Conservation (phyloP, 2,113 vertebrate genomes). For the Bos javanicus region DNA sequence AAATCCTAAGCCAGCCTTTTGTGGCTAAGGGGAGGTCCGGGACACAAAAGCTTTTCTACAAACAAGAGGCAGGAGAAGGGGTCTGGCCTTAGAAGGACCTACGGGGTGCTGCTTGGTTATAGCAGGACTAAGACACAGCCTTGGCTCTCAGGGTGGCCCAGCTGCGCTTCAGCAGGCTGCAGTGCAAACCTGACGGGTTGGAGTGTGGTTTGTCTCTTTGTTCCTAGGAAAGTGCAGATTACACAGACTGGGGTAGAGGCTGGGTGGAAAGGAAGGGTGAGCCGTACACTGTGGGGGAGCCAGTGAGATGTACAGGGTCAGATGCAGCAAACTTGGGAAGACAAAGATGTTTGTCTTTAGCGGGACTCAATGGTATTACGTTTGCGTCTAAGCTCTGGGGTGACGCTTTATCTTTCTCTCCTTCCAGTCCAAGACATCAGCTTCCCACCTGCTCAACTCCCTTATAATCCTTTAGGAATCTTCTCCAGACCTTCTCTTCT, state of each 20-base stretch:
- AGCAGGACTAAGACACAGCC: background rate
- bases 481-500: background rate
- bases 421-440: background rate
- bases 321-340: background rate
- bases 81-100: background rate
- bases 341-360: background rate
- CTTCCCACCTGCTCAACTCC: background rate
- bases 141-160: background rate
- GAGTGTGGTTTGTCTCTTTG: background rate
- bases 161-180: background rate
- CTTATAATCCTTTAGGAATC: background rate
- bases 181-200: background rate
- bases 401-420: background rate
- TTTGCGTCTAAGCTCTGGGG: background rate
- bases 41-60: background rate
- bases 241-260: background rate
- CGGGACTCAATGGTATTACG: background rate
- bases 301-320: fast-evolving
- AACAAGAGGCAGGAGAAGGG: background rate
- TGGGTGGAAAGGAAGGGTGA: fast-evolving
- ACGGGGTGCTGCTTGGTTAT: background rate
- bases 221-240: background rate
- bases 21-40: background rate
- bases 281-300: fast-evolving
- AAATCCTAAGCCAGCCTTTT: background rate